These are phyloP conservation scores for Trissonchulus latispiculum DNA, from an alignment of 2,888 invertebrate species.

Conservation along the genomic window DNA sequence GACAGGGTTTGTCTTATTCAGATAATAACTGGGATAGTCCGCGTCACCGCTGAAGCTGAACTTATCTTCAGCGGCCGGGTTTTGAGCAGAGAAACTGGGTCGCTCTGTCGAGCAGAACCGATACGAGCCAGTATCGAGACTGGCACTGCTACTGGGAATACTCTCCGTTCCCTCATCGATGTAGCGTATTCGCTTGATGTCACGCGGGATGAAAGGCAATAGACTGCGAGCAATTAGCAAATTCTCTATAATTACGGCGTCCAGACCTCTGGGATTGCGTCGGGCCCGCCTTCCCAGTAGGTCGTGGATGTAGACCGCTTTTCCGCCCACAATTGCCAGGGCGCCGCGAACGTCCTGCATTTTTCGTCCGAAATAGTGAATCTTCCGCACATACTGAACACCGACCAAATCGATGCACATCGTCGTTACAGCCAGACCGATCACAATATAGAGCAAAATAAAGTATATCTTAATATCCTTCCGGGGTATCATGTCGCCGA, in stretches of 20 bases:
- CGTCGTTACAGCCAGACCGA: constrained; percentile 43
- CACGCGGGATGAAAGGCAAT: constrained; percentile 42
- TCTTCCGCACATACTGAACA: constrained; percentile 43
- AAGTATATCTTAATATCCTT: constrained; percentile 39
- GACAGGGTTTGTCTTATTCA: no score
- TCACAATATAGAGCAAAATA: constrained; percentile 40
- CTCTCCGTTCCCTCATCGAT: constrained; percentile 22
- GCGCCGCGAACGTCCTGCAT: constrained; percentile 42
- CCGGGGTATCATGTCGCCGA: constrained; percentile 42
- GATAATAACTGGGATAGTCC: neutral
- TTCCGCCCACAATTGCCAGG: constrained; percentile 43
- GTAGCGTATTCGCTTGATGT: constrained; percentile 39
- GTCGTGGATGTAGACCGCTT: constrained; percentile 43
- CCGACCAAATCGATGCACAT: constrained; percentile 44
- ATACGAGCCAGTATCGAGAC: constrained; percentile 28
- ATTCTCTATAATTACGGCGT: constrained; percentile 43
- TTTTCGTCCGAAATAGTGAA: constrained; percentile 44
- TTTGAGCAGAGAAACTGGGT: neutral
- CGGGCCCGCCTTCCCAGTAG: constrained; percentile 28
- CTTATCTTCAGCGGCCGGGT: neutral
- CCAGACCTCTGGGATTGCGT: constrained; percentile 31
- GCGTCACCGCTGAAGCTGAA: neutral
- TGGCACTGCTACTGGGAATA: constrained; percentile 31
- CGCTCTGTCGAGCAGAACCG: neutral
- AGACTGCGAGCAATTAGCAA: constrained; percentile 42